A percentile compares a stretch with the other conserved stretches of the same genome.
Evolutionary conservation across 2,113 vertebrate genomes (phyloP).

Genomic region (Crocuta crocuta): DNA sequence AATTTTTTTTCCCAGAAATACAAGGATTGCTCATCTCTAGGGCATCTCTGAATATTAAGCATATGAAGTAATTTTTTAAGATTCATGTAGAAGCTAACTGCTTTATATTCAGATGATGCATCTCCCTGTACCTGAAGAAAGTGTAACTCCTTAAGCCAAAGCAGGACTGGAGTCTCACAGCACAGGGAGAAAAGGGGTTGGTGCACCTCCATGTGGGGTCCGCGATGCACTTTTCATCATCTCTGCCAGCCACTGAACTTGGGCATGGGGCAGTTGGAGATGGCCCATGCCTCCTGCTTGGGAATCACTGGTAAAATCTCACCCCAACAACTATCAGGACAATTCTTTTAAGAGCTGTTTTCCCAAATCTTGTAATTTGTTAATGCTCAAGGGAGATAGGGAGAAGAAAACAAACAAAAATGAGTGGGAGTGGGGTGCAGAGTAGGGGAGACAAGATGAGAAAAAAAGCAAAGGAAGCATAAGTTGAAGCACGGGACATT

Average conservation of each 20-base stretch:
- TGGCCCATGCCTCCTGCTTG: neutral
- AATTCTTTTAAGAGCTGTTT: neutral
- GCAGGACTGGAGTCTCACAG: neutral
- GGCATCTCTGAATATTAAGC: neutral
- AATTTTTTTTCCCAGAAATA: neutral
- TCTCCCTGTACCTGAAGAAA: neutral
- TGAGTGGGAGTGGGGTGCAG: neutral
- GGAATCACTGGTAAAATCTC: neutral
- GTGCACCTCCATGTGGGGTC: neutral
- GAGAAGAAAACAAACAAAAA: neutral
- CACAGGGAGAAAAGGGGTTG: accelerated
- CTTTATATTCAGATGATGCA: neutral
- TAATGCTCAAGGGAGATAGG: neutral
- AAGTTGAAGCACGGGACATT: neutral
- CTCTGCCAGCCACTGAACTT: neutral
- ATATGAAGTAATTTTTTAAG: neutral
- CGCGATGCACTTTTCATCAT: neutral
- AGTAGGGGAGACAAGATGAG: neutral
- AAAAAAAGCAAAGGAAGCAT: neutral
- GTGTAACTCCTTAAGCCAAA: neutral
- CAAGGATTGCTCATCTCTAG: neutral
- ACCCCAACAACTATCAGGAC: neutral
- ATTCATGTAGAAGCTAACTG: neutral
- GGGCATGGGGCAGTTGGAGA: neutral
- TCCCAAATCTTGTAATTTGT: neutral